Evolutionary conservation across 2,888 invertebrate species (phyloP).

Genomic region (Barypeithes pellucidus): DNA sequence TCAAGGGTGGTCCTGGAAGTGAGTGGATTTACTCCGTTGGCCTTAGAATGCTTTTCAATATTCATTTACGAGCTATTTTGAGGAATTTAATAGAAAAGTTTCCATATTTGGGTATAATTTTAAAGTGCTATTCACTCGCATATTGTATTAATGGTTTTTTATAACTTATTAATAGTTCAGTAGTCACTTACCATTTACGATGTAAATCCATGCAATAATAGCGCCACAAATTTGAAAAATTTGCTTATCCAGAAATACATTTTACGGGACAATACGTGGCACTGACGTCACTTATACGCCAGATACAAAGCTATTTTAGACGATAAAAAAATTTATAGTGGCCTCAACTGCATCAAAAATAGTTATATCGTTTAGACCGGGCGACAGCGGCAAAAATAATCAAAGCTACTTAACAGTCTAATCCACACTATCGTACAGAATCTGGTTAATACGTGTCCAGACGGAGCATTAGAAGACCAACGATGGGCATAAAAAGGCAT

Average conservation of each 20-base stretch:
- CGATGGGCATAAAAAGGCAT: conserved; percentile 43
- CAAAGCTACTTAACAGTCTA: too few species aligned
- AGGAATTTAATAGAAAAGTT: neutral
- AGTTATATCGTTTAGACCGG: neutral
- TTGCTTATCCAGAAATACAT: neutral
- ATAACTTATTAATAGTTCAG: too few species aligned
- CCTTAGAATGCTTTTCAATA: neutral
- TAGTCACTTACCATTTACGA: neutral
- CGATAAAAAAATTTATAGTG: too few species aligned
- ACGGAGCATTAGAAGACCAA: too few species aligned
- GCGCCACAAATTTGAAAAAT: neutral
- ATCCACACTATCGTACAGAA: too few species aligned
- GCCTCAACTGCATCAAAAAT: too few species aligned
- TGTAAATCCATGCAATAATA: conserved; percentile 27
- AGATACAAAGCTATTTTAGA: neutral
- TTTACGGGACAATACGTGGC: neutral
- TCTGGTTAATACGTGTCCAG: too few species aligned
- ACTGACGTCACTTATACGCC: neutral
- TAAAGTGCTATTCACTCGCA: neutral
- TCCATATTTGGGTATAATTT: neutral
- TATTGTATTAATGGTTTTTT: neutral
- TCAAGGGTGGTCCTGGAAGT: neutral
- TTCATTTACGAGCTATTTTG: too few species aligned
- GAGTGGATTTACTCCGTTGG: neutral
- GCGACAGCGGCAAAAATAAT: too few species aligned